Base-by-base conservation (phyloP, 2,888 invertebrate genomes). In the Drosophila emarginata region DNA sequence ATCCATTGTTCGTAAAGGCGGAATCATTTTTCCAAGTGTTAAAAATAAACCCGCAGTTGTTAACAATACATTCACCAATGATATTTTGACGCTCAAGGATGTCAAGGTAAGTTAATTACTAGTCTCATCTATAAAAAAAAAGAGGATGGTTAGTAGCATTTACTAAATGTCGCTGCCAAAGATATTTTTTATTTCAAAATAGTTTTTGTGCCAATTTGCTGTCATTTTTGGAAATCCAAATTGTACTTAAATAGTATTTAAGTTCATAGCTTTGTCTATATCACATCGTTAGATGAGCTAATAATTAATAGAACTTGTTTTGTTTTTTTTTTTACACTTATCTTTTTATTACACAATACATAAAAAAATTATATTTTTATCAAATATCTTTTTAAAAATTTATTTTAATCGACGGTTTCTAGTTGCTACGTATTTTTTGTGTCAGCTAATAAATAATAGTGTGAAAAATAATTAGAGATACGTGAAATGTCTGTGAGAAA, bases 21-120 rank as follows among this genome's bases (percentile, higher is more conserved):
- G 96, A 67, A 95, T 97, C 83, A 97, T 97, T 91, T 97, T 97
- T 92, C 97, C 97, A 9, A 97, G 97, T 90, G 96, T 97, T 60
- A 97, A 97, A 92, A 97, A 97, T 91, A 97, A 97, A 85, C 97
- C 97, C 21, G 95, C 96, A 76, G 94, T 96, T n/a, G 95, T 95
- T 64, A 97, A 97, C 92, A 95, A 95, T 77, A 96, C 96, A 57
- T 96, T 96, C 91, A 94, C 96, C 54, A 95, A 95, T 9, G 97
- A 97, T 89, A 93, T 95, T 85, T 93, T 95, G 78, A 93, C 95
- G 79, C 94, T 96, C 89, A 96, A 96, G 92, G 96, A 97, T 91
- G 94, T 97, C 79, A 96, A 95, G 95, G 96, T 96, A 93, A 94
- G 94, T 26, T 26, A 26, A 26, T 26, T 26, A 26, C 23, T 26